Base-by-base conservation (phyloP, 2,113 vertebrate genomes). In the Paramisgurnus dabryanus region DNA sequence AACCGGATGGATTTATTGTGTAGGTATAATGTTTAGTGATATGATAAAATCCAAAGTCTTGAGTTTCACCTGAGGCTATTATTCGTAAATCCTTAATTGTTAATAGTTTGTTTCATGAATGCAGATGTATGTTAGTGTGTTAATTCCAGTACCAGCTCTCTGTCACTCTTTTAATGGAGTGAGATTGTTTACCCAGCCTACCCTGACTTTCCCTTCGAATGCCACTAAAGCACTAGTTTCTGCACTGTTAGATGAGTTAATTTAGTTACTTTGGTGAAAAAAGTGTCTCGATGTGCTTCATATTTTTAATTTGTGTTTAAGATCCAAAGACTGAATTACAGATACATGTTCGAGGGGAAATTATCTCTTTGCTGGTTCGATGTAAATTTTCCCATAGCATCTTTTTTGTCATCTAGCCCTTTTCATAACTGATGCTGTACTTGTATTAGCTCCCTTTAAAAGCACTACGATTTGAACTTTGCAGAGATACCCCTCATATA, bases 381-480 rank as follows among this genome's bases (percentile, higher is more conserved):
- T 18, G 7, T 75, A 13, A 60, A 22, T 43, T 22, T 41, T 71
- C 34, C 40, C 68, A 40, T 58, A 15, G 13, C 55, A 17, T 18
- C 7, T 47, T 34, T 49, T 55, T 39, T 27, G 67, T 34, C 7
- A 6, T 63, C 9, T 58, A 2, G 40, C 7, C n/a, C 1, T 45
- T 72, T 66, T 67, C n/a, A 40, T 53, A 45, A n/a, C 43, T 61
- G 34, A 69, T 27, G 15, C 50, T 57, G 27, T 64, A 41, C 17
- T 50, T 47, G 39, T 45, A 53, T 65, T 69, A 58, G 79, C 80
- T 82, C 58, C 57, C 60, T 57, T 80, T 75, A 75, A 74, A 75
- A 67, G 83, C 63, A 77, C 40, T 61, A 80, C 76, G 27, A 34
- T 34, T 34, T 34, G 27, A 80, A 68, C 66, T 45, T 12, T 43